Conservation (phyloP, 2,113 vertebrate genomes). For the Alligator mississippiensis region DNA sequence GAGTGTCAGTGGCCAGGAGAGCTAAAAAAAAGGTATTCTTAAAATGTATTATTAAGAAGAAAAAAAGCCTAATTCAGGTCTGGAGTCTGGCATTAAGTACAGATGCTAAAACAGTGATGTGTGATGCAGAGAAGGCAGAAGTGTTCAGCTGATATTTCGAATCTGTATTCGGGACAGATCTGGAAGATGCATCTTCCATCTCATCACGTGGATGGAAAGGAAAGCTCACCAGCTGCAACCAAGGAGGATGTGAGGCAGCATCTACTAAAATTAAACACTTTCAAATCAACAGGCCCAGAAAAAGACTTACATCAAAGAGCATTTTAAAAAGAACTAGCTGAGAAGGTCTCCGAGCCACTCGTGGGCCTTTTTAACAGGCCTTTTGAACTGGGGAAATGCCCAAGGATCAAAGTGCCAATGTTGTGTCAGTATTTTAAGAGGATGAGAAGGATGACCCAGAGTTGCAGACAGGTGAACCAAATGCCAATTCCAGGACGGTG, state of each 20-base stretch:
- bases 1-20: neutral
- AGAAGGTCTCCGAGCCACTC: neutral
- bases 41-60: neutral
- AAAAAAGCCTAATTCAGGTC: neutral
- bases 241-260: neutral
- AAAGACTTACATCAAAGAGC: neutral
- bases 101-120: fast-evolving
- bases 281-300: too few relatives aligned
- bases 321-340: neutral
- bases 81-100: fast-evolving
- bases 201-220: fast-evolving
- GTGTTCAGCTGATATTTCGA: neutral
- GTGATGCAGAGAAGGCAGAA: fast-evolving
- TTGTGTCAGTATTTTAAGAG: neutral
- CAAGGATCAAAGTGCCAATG: neutral
- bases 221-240: fast-evolving
- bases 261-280: fast-evolving
- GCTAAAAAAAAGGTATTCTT: too few relatives aligned
- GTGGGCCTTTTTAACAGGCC: neutral
- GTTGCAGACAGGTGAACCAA: fast-evolving
- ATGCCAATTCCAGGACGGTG: fast-evolving
- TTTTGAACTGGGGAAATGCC: neutral
- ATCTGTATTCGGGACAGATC: neutral
- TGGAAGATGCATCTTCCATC: fast-evolving
- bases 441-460: too few relatives aligned